phyloP scores from a whole-genome alignment of 2,113 vertebrate species.

The Brachyhypopomus gauderio region DNA sequence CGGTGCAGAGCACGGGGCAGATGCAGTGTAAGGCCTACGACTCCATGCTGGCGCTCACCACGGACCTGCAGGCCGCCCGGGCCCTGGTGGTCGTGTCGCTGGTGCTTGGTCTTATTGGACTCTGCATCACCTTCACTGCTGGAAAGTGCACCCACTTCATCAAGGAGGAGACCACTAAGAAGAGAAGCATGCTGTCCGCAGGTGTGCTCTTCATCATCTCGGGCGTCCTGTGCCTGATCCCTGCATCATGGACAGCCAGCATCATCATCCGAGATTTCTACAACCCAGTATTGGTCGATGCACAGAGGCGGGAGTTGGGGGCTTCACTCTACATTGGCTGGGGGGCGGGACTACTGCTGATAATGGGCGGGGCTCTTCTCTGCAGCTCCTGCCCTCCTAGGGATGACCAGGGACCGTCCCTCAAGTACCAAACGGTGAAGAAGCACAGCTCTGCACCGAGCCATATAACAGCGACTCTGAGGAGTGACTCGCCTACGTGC shows the following conservation, averaged over 20 bases:
- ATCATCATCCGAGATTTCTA: conserved; percentile 57
- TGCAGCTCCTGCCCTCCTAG: conserved; percentile 48
- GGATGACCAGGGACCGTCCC: conserved; percentile 38
- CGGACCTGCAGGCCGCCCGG: conserved; percentile 58
- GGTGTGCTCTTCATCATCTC: conserved; percentile 53
- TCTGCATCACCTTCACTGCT: conserved; percentile 48
- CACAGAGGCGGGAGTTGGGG: conserved; percentile 58
- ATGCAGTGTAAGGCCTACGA: conserved; percentile 62
- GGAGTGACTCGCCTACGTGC: conserved; percentile 37
- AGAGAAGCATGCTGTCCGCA: conserved; percentile 25
- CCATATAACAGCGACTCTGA: not conserved
- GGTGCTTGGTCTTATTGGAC: conserved; percentile 47
- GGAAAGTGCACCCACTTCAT: conserved; percentile 62
- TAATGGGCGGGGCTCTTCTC: conserved; percentile 57
- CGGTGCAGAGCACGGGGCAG: conserved; percentile 61
- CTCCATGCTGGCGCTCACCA: conserved; percentile 57
- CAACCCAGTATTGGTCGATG: conserved; percentile 55
- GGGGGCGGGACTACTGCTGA: conserved; percentile 49
- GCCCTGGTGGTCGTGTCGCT: conserved; percentile 53
- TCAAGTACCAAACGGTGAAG: conserved; percentile 60
- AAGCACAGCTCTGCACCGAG: conserved; percentile 37
- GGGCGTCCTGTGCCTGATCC: conserved; percentile 53
- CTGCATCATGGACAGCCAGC: conserved; percentile 60
- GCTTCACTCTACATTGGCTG: conserved; percentile 60
- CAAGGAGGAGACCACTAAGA: conserved; percentile 36